phyloP scores from a whole-genome alignment of 1,140 invertebrate species.

The Leucophenga varia region DNA sequence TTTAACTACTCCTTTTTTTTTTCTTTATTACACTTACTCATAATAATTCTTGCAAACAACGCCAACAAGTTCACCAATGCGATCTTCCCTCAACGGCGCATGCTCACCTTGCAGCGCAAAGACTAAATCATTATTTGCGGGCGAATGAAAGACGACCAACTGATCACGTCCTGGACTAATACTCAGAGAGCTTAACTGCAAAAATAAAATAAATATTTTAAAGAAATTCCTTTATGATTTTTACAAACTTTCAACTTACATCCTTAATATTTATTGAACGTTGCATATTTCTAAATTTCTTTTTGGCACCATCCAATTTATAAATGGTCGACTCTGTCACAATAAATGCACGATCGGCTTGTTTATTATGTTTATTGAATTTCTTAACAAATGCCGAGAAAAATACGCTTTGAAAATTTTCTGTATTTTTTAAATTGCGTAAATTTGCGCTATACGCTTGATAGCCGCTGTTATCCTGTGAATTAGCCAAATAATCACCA shows the following conservation, averaged over 20 bases:
- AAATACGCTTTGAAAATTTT: slow-evolving; percentile 67
- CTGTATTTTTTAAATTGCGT: slow-evolving; percentile 68
- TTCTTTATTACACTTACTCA: slow-evolving; percentile 65
- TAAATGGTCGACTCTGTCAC: slow-evolving; percentile 86
- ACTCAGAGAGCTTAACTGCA: slow-evolving; percentile 75
- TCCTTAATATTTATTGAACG: slow-evolving; percentile 78
- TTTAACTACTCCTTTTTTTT: not conserved
- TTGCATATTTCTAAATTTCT: slow-evolving; percentile 85
- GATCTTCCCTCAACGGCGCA: slow-evolving; percentile 63
- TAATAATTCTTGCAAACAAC: slow-evolving; percentile 72
- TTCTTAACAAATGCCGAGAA: slow-evolving; percentile 67
- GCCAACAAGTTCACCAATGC: slow-evolving; percentile 87
- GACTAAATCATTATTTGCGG: slow-evolving; percentile 87
- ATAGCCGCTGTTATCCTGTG: slow-evolving; percentile 75
- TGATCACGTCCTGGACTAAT: slow-evolving; percentile 84
- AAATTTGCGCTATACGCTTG: slow-evolving; percentile 70
- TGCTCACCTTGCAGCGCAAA: slow-evolving; percentile 64
- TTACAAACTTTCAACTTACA: slow-evolving; percentile 58
- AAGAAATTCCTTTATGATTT: not conserved
- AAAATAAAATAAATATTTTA: slow-evolving; percentile 5
- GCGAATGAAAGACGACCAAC: slow-evolving; percentile 85
- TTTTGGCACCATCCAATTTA: slow-evolving; percentile 79
- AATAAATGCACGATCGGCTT: slow-evolving; percentile 82
- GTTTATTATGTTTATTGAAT: slow-evolving; percentile 79
- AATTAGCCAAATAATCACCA: slow-evolving; percentile 84